Evolutionary conservation across 2,888 invertebrate species (phyloP).

Genomic region (Hybos culiciformis): DNA sequence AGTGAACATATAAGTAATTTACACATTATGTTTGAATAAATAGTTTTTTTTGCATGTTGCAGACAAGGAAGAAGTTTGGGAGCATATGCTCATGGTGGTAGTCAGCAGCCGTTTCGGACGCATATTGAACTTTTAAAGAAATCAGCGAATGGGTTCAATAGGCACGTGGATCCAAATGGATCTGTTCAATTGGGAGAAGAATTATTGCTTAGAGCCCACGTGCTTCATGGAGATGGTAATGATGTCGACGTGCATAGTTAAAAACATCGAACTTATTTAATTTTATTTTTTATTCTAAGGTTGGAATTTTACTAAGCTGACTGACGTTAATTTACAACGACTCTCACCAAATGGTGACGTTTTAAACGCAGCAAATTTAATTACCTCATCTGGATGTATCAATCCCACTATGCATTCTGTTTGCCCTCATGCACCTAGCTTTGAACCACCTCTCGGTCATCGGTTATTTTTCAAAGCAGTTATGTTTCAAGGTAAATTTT

Average conservation of each 20-base stretch:
- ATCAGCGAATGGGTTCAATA: slow-evolving; percentile 37
- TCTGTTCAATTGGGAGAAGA: slow-evolving; percentile 45
- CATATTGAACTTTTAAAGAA: slow-evolving; percentile 39
- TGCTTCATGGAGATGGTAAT: slow-evolving; percentile 42
- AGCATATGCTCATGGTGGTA: slow-evolving; percentile 40
- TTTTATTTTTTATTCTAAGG: slow-evolving; percentile 16
- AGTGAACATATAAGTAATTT: no score
- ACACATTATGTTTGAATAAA: not conserved
- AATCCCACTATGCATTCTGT: slow-evolving; percentile 36
- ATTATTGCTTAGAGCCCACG: slow-evolving; percentile 39
- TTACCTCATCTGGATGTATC: slow-evolving; percentile 37
- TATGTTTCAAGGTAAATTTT: slow-evolving; percentile 45
- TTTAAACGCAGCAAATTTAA: slow-evolving; percentile 31
- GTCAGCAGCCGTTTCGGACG: slow-evolving; percentile 40
- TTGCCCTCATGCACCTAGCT: slow-evolving; percentile 35
- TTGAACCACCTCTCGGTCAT: slow-evolving; percentile 35
- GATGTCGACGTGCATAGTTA: not conserved
- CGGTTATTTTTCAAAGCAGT: slow-evolving; percentile 40
- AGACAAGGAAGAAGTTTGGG: slow-evolving; percentile 31
- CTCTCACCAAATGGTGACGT: slow-evolving; percentile 27
- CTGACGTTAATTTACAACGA: slow-evolving; percentile 38
- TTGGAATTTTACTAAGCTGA: slow-evolving; percentile 41
- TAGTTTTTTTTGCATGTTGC: not conserved
- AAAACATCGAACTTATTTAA: no score
- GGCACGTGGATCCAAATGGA: slow-evolving; percentile 38